phyloP scores from a whole-genome alignment of 1,140 invertebrate genomes.

The Bombus pascuorum region DNA sequence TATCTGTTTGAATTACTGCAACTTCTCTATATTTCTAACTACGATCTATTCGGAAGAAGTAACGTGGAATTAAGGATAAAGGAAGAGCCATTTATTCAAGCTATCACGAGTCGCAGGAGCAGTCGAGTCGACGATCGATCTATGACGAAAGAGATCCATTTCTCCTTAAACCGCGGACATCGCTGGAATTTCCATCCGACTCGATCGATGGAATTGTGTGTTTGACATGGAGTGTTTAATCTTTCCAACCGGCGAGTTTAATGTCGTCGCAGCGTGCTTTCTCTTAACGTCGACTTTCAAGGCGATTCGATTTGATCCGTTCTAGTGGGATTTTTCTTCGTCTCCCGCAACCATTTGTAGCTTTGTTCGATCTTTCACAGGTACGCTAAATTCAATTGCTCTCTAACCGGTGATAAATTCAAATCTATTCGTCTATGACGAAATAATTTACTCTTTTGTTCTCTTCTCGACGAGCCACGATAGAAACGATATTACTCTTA shows the following conservation, averaged over 20 bases:
- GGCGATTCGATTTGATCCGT: slow-evolving; percentile 31
- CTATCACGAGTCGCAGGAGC: neutral
- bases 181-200: neutral
- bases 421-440: neutral
- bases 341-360: neutral
- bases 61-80: neutral
- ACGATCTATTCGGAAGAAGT: too few relatives aligned
- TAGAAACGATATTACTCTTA: too few relatives aligned
- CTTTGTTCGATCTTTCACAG: neutral
- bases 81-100: neutral
- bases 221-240: slow-evolving; percentile 46
- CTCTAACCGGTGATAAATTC: neutral
- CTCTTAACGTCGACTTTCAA: slow-evolving; percentile 23
- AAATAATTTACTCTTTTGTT: too few relatives aligned
- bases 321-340: slow-evolving; percentile 2
- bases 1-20: too few relatives aligned
- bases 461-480: too few relatives aligned
- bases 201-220: slow-evolving; percentile 27
- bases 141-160: neutral
- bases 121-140: neutral
- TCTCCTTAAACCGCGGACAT: neutral
- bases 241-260: slow-evolving; percentile 21
- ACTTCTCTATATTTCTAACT: too few relatives aligned
- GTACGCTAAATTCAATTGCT: neutral
- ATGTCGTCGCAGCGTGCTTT: slow-evolving; percentile 25